phyloP scores from a whole-genome alignment of 92 coral and sea anemone species.

The Porites cylindrica region DNA sequence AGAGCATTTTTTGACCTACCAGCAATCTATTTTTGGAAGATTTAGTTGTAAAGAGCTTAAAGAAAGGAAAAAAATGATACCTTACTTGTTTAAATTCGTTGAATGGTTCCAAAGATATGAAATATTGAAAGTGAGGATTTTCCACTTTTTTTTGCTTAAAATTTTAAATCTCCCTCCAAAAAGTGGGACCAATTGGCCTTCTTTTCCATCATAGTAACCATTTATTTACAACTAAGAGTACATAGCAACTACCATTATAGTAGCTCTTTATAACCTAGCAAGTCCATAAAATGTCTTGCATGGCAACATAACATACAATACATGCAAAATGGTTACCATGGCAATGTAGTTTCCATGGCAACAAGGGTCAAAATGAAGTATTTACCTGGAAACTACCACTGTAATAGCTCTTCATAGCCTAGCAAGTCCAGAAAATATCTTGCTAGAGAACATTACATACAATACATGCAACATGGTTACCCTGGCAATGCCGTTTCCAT shows the following conservation, averaged over 20 bases:
- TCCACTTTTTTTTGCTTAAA: background rate
- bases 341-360: background rate
- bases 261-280: constrained; percentile 1
- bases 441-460: background rate
- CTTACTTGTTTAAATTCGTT: constrained; percentile 11
- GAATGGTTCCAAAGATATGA: constrained; percentile 1
- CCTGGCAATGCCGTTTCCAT: background rate
- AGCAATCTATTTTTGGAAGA: constrained; percentile 9
- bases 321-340: background rate
- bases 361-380: background rate
- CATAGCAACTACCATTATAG: background rate
- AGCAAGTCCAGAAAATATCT: background rate
- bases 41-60: constrained; percentile 18
- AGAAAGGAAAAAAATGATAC: constrained; percentile 6
- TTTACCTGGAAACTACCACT: background rate
- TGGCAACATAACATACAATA: background rate
- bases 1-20: background rate
- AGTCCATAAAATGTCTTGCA: background rate
- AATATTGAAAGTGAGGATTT: background rate
- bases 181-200: background rate
- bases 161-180: constrained; percentile 11
- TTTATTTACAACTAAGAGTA: no score
- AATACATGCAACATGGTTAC: background rate
- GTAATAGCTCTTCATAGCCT: background rate
- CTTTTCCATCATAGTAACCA: no score